Evolutionary conservation across 1,140 invertebrate genomes (phyloP).

Genomic region (Musca domestica): DNA sequence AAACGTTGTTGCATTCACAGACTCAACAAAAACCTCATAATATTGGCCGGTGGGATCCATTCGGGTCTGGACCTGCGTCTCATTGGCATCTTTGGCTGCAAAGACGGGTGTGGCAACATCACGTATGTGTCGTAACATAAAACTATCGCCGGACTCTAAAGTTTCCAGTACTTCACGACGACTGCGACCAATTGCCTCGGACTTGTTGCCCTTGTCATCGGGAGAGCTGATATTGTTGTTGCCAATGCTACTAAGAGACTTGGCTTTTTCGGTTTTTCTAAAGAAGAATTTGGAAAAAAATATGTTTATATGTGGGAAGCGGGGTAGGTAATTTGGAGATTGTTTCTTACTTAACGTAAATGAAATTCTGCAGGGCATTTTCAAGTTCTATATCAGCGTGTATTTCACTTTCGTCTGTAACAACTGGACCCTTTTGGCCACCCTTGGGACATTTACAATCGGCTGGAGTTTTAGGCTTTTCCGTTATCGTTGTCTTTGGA

Average conservation of each 20-base stretch:
- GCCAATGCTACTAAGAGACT: background rate
- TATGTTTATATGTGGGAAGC: background rate
- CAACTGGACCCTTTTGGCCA: background rate
- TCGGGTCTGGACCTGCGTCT: background rate
- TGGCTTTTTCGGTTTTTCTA: background rate
- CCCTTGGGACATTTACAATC: slow-evolving; percentile 30
- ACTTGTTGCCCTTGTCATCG: background rate
- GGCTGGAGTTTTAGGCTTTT: slow-evolving; percentile 15
- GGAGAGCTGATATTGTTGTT: background rate
- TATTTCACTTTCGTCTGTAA: slow-evolving; percentile 15
- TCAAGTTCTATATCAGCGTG: slow-evolving; percentile 44
- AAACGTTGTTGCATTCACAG: slow-evolving; percentile 36
- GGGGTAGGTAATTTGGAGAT: no score
- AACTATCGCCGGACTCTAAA: slow-evolving; percentile 27
- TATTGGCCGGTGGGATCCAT: slow-evolving; percentile 30
- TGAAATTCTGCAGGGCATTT: slow-evolving; percentile 47
- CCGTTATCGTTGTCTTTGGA: slow-evolving; percentile 9
- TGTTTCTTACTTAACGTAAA: slow-evolving; percentile 38
- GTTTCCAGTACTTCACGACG: background rate
- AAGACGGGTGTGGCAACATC: slow-evolving; percentile 18
- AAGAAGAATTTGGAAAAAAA: background rate
- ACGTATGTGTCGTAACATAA: slow-evolving; percentile 38
- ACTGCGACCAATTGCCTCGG: background rate
- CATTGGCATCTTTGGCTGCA: background rate
- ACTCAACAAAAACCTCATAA: slow-evolving; percentile 28